phyloP scores from a whole-genome alignment of 2,888 invertebrate species.

The Hydraecia micacea region DNA sequence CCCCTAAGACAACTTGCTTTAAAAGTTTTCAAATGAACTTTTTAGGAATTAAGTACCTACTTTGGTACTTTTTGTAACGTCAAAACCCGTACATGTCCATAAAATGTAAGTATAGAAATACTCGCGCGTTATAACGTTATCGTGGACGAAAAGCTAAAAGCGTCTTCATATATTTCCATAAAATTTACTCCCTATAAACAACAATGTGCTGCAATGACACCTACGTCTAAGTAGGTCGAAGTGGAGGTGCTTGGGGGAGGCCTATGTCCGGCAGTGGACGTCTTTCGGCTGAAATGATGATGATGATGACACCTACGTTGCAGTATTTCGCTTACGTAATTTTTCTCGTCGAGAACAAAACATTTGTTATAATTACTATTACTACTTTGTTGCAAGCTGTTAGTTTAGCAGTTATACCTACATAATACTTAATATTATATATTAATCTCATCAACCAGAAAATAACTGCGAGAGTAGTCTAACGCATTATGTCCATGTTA shows the following conservation, averaged over 20 bases:
- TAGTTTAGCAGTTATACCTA: neutral
- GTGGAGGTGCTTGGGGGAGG: no score
- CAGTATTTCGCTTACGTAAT: slow-evolving; percentile 17
- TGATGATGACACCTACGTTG: no score
- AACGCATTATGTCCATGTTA: slow-evolving; percentile 31
- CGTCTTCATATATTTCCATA: neutral
- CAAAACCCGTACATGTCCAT: neutral
- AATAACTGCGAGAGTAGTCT: slow-evolving; percentile 19
- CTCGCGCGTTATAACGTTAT: neutral
- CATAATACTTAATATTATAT: no score
- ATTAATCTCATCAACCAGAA: slow-evolving; percentile 32
- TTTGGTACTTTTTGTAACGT: neutral
- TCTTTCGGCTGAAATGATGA: no score
- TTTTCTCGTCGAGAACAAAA: slow-evolving; percentile 18
- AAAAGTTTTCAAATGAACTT: neutral
- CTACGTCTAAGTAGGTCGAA: no score
- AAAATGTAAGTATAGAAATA: neutral
- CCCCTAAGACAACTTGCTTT: no score
- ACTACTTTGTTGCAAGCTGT: slow-evolving; percentile 4
- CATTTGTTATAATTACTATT: slow-evolving; percentile 16
- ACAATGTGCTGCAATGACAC: neutral
- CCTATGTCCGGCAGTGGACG: no score
- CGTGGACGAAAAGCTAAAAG: neutral
- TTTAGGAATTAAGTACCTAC: neutral
- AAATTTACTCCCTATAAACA: neutral